Base-by-base conservation (phyloP, 1,140 invertebrate species). In the Drosophila nikananu region DNA sequence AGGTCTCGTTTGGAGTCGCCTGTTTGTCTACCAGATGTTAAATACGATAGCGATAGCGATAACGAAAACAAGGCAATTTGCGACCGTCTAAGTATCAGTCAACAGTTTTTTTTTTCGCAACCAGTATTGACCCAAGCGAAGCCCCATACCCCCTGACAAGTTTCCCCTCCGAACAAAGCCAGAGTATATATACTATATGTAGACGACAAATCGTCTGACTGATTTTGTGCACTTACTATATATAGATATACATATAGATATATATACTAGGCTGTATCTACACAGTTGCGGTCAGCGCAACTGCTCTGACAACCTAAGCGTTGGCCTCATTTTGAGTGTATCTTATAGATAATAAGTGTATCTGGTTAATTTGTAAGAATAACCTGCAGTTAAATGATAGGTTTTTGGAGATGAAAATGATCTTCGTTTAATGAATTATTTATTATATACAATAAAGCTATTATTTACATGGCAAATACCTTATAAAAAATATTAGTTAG, bases 191-290 rank as follows among this genome's bases (percentile, higher is more conserved):
- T 55, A 37, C 12, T 37, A 55, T 37, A 71, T 58, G 52, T 59
- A 67, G 52, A 83, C 81, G 81, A 84, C 81, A 77, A 81, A 68
- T 64, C 49, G 81, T 83, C 81, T 83, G 81, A 83, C 77, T 77
- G 62, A 73, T 73, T 71, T 73, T 71, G 39, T 73, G 54, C 27
- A 41, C 19, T 70, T 58, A 49, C 21, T 48, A 48, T 52, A 30
- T 67, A 54, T n/a, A 2, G 6, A 30, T 30, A n/a, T 32, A 35
- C 13, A 23, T 42, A 37, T 25, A 30, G 46, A 21, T 37, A 32
- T 49, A 5, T 49, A 42, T 52, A 19, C 8, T 51, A 30, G 12
- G n/a, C 48, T 59, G 6, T 37, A 25, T 32, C 30, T 41, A 41
- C 7, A 48, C 37, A 57, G 46, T 44, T 64, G 66, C 48, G 61